phyloP scores from a whole-genome alignment of 2,113 vertebrate genomes.

The Mungos mungo region DNA sequence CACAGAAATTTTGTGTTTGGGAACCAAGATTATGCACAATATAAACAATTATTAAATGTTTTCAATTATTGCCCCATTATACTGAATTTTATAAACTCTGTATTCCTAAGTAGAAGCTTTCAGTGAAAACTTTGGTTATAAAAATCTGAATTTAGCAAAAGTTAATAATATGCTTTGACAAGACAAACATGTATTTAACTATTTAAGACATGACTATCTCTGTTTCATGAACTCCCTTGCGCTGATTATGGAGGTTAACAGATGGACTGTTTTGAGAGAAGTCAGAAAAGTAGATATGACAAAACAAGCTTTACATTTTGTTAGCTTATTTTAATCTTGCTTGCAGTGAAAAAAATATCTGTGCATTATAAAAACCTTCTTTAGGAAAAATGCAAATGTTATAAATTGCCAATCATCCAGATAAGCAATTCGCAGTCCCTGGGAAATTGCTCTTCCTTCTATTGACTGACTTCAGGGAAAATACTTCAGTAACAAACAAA shows the following conservation, averaged over 20 bases:
- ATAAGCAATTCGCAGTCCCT: neutral
- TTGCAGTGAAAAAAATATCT: conserved; percentile 48
- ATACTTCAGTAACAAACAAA: conserved; percentile 11
- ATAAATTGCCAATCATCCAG: conserved; percentile 45
- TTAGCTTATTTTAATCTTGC: conserved; percentile 13
- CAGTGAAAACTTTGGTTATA: conserved; percentile 67
- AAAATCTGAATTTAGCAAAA: conserved; percentile 44
- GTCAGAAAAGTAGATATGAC: neutral
- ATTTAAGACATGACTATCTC: conserved; percentile 49
- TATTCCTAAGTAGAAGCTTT: conserved; percentile 25
- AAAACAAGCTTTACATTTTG: neutral
- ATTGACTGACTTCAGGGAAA: conserved; percentile 33
- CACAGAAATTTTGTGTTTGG: neutral
- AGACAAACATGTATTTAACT: conserved; percentile 24
- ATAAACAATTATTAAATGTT: conserved; percentile 7
- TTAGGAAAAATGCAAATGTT: conserved; percentile 3
- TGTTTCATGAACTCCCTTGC: conserved; percentile 29
- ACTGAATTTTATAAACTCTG: neutral
- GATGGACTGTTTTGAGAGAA: conserved; percentile 59
- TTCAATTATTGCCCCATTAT: neutral
- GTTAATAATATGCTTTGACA: conserved; percentile 36
- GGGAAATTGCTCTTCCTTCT: conserved; percentile 17
- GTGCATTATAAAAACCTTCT: conserved; percentile 20
- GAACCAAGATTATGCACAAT: neutral
- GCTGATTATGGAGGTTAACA: neutral